Evolutionary conservation across 2,888 invertebrate species (phyloP), one percentile per base, ranked within the genome.

Genomic region (Nowickia ferox): DNA sequence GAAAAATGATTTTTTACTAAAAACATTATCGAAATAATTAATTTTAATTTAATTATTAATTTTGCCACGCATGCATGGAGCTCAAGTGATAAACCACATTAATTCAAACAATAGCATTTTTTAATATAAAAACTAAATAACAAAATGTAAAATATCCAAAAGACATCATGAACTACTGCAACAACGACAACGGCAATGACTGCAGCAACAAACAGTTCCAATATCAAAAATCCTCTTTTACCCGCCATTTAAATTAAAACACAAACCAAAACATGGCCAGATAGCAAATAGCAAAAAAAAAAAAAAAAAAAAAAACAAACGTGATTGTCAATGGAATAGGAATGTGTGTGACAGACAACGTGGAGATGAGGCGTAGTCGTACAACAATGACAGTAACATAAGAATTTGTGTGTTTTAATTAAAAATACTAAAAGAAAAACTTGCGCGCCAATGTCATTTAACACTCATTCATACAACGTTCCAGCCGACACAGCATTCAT

Each of bases 401-500:
- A 86, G 89, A 90, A 90, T 89, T 90, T 90, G 89, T 90, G 89
- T 89, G 89, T 90, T 90, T 90, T 90, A 90, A 90, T 90, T 90
- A 90, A 90, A 90, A 90, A 88, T 87, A 42, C 59, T 80, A 74
- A 71, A 71, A 65, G 65, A 69, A 76, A 75, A 72, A 61, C 19
- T 55, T 74, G 69, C 79, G 88, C 89, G 88, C 71, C 83, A 77
- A 6, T 75, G 72, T 71, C 74, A 69, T 68, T 77, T 53, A 78
- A n/a, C 66, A 72, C 61, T 61, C 51, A 66, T 66, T 79, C 44
- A 63, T 57, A 51, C 63, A 65, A 72, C 48, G 46, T 69, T 66
- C 59, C 11, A 48, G n/a, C 44, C 22, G 11, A 57, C 30, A 65
- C 48, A 30, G 1, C 30, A 84, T 55, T 69, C 61, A 55, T 65